phyloP scores from a whole-genome alignment of 2,113 vertebrate genomes.

The Myrmecophaga tridactyla region DNA sequence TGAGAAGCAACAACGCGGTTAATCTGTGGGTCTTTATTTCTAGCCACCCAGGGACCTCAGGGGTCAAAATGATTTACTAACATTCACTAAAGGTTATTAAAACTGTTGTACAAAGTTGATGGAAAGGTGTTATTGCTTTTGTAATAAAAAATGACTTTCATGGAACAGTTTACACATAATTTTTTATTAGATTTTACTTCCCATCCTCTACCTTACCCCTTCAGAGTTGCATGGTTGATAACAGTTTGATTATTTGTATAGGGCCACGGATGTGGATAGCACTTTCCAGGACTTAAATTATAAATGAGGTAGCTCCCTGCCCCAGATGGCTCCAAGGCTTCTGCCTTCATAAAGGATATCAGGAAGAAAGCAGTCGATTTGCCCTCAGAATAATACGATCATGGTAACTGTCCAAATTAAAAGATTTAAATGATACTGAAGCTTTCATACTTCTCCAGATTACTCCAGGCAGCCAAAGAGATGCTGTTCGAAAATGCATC shows the following conservation, averaged over 20 bases:
- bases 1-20: conserved; percentile 77
- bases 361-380: background rate
- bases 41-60: conserved; percentile 76
- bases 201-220: background rate
- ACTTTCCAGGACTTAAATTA: conserved; percentile 55
- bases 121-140: conserved; percentile 80
- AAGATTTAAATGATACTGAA: conserved; percentile 50
- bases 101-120: conserved; percentile 81
- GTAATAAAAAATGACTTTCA: conserved; percentile 80
- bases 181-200: conserved; percentile 70
- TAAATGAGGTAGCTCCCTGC: conserved; percentile 50
- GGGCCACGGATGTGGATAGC: background rate
- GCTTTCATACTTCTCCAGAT: conserved; percentile 39
- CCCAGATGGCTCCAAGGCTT: conserved; percentile 31
- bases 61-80: conserved; percentile 84
- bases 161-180: conserved; percentile 79
- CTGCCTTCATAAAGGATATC: conserved; percentile 29
- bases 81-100: conserved; percentile 82
- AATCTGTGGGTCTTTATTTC: conserved; percentile 82
- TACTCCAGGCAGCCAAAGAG: conserved; percentile 53
- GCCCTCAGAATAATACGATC: conserved; percentile 18
- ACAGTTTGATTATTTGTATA: conserved; percentile 60
- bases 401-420: conserved; percentile 54
- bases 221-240: conserved; percentile 58
- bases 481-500: conserved; percentile 54